Conservation (phyloP, 2,888 invertebrate genomes). For the Agrochola circellaris region DNA sequence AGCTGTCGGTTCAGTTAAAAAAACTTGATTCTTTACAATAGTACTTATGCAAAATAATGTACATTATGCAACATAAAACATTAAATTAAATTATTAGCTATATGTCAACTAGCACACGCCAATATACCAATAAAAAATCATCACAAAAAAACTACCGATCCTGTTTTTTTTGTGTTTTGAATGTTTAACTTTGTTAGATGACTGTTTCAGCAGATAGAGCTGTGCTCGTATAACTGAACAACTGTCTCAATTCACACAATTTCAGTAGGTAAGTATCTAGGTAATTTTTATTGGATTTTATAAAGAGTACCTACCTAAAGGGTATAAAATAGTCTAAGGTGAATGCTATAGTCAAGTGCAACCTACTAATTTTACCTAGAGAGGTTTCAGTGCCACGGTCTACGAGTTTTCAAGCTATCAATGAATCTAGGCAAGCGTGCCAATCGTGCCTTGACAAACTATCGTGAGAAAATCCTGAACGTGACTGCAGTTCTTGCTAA, state of each 20-base stretch:
- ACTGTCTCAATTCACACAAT: not conserved
- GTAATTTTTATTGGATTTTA: not conserved
- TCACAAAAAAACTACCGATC: too few species aligned
- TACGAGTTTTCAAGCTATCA: conserved; percentile 68
- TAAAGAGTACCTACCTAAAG: not conserved
- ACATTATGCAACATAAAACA: too few species aligned
- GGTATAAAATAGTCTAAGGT: not conserved
- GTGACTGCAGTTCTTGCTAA: conserved; percentile 3
- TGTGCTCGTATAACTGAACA: not conserved
- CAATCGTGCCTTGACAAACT: conserved; percentile 43
- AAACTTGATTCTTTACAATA: too few species aligned
- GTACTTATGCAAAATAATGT: too few species aligned
- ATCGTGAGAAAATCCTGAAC: conserved; percentile 54
- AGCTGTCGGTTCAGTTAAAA: too few species aligned
- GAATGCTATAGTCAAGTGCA: not conserved
- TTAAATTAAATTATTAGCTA: too few species aligned
- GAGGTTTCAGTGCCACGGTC: conserved; percentile 73
- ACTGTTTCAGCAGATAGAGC: not conserved
- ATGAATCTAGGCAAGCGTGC: conserved; percentile 60
- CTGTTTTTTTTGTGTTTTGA: too few species aligned
- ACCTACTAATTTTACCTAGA: conserved; percentile 43
- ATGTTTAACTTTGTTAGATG: too few species aligned
- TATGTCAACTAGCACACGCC: too few species aligned
- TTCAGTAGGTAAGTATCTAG: not conserved
- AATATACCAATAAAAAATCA: too few species aligned